Base-by-base conservation (phyloP, 2,888 invertebrate genomes). In the Harpalus rufipes region DNA sequence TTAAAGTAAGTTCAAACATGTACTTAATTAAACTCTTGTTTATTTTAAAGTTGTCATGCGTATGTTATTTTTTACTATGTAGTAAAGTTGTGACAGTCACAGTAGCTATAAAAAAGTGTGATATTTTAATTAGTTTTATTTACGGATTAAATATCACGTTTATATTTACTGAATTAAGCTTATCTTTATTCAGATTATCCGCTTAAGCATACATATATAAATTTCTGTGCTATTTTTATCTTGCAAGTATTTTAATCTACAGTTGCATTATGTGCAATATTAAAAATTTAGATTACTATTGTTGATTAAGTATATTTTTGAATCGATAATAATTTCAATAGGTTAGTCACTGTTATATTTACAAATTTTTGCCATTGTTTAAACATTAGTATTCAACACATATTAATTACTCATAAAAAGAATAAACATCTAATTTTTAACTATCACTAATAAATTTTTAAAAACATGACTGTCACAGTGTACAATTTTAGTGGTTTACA, bases 281-380 rank as follows among this genome's bases (percentile, higher is more conserved):
- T 32, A 68, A 39, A 68, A 32, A 39, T 68, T 32, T 14, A 0
- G 32, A 39, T n/a, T 68, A 39, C 5, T 39, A 39, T 68, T n/a
- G n/a, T n/a, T 39, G 32, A 32, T 32, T 68, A 21, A 3, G 21
- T 21, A 7, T 39, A n/a, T 68, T 32, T 32, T 68, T 68, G 10
- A 68, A 39, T 32, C 14, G 68, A 68, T 68, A 39, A 7, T 68
- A 39, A 39, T 68, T 32, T 32, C 25, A 68, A 68, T 68, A 68
- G 68, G 39, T 68, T 68, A 68, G 39, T 68, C 68, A 7, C 39
- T 25, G 32, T 6, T 14, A 68, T 39, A 39, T 68, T 68, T 68
- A 68, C n/a, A 68, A 32, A 32, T 59, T 16, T 16, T 14, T 59
- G 16, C 8, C 44, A 51, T 51, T 51, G 10, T 51, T 51, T 51